Conservation (phyloP, 1,140 invertebrate genomes). For the Orchesella cincta region DNA sequence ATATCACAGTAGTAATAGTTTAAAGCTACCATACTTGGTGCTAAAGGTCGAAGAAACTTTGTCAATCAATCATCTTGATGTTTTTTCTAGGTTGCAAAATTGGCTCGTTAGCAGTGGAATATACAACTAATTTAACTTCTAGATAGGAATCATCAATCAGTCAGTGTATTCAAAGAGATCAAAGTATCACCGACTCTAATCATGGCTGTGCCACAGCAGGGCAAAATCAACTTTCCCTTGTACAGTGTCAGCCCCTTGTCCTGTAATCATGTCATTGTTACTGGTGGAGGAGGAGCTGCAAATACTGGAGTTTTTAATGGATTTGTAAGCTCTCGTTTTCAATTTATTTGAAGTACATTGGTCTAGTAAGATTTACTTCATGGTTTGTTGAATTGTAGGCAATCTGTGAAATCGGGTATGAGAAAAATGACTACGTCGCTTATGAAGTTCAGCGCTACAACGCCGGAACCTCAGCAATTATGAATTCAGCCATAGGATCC, state of each 20-base stretch:
- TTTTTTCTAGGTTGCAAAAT: no score
- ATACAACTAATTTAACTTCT: no score
- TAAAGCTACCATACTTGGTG: no score
- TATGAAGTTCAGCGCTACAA: constrained; percentile 84
- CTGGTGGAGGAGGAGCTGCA: constrained; percentile 89
- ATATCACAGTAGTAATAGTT: no score
- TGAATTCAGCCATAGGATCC: constrained; percentile 73
- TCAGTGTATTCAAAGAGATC: no score
- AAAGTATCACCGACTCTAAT: no score
- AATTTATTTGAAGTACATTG: constrained; percentile 39
- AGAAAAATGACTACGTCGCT: constrained; percentile 75
- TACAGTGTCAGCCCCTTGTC: constrained; percentile 88
- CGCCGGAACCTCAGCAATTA: constrained; percentile 83
- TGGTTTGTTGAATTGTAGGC: constrained; percentile 56
- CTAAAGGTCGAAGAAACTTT: no score
- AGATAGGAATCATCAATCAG: no score
- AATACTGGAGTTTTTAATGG: constrained; percentile 95
- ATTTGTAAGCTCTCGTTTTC: constrained; percentile 64
- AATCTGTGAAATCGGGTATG: constrained; percentile 84
- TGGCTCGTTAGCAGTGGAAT: no score
- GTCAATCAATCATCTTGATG: no score
- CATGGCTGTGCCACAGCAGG: background rate
- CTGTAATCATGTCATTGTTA: constrained; percentile 88
- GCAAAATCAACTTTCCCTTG: constrained; percentile 79
- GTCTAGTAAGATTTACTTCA: constrained; percentile 30